phyloP scores from a whole-genome alignment of 2,888 invertebrate genomes.

The Bursaphelenchus okinawaensis region DNA sequence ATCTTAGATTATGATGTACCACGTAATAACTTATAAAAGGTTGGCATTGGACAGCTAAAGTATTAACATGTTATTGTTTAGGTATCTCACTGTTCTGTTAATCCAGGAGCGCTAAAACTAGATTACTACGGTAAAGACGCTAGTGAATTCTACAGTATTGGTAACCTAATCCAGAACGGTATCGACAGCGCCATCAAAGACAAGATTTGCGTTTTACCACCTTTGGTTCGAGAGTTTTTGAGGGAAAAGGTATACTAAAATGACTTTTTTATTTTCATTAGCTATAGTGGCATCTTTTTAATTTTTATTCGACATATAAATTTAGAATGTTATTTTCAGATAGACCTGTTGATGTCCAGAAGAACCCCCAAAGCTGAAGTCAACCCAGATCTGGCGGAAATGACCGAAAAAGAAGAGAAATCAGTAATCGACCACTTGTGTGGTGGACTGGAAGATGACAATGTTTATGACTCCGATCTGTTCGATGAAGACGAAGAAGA shows the following conservation, averaged over 20 bases:
- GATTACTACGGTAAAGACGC: conserved; percentile 28
- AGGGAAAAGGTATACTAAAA: conserved; percentile 20
- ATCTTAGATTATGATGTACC: background rate
- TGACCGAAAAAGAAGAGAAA: background rate
- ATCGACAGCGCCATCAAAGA: conserved; percentile 25
- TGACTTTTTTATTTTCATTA: background rate
- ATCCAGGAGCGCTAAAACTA: conserved; percentile 24
- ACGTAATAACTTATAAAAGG: background rate
- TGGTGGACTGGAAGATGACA: conserved; percentile 1
- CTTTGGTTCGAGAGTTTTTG: conserved; percentile 26
- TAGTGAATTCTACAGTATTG: conserved; percentile 29
- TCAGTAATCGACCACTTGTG: conserved; percentile 15
- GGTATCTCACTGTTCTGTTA: conserved; percentile 26
- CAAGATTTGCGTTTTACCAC: conserved; percentile 28
- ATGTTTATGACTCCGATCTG: background rate
- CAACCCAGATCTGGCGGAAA: background rate
- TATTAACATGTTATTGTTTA: background rate
- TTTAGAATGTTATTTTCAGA: conserved; percentile 12
- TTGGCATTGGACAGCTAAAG: background rate
- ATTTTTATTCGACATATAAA: too few relatives aligned
- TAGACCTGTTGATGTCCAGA: conserved; percentile 17
- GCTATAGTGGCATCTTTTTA: too few relatives aligned
- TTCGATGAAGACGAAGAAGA: conserved; percentile 14
- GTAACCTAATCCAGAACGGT: conserved; percentile 24
- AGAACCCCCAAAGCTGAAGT: background rate